These are phyloP conservation scores for Venustaconcha ellipsiformis DNA, from an alignment of 1,140 invertebrate genomes.

Conservation along the genomic window DNA sequence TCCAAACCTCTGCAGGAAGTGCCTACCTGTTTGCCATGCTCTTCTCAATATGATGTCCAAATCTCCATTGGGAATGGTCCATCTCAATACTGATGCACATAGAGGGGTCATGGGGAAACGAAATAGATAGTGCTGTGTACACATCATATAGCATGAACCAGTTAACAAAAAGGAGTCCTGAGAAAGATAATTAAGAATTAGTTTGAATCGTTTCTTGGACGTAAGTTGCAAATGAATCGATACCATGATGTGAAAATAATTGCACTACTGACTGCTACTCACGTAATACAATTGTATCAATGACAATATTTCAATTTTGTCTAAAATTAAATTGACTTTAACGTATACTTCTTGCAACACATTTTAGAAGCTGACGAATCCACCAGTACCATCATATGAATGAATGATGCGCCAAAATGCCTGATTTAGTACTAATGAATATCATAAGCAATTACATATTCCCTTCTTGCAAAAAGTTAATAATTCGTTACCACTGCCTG, in stretches of 20 bases:
- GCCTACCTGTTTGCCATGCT: slow-evolving; percentile 45
- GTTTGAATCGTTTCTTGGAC: not conserved
- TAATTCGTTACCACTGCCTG: too few species aligned
- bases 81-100: slow-evolving; percentile 63
- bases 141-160: not conserved
- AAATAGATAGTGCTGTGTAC: not conserved
- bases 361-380: too few species aligned
- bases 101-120: slow-evolving; percentile 52
- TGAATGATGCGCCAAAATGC: too few species aligned
- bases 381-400: too few species aligned
- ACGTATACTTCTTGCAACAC: too few species aligned
- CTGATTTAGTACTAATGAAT: too few species aligned
- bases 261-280: too few species aligned
- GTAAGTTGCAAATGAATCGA: not conserved
- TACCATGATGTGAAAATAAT: not conserved
- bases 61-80: slow-evolving; percentile 56
- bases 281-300: too few species aligned
- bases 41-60: slow-evolving; percentile 37
- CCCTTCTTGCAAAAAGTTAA: too few species aligned
- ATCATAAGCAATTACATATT: too few species aligned
- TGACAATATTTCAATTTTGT: too few species aligned
- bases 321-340: too few species aligned
- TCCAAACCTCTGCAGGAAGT: slow-evolving; percentile 52
- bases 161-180: not conserved
- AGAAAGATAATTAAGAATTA: not conserved